Percentiles rank a stretch among this genome's conserved stretches.
phyloP scores from a whole-genome alignment of 2,797 vertebrate genomes.

The Fistularia commersonii region DNA sequence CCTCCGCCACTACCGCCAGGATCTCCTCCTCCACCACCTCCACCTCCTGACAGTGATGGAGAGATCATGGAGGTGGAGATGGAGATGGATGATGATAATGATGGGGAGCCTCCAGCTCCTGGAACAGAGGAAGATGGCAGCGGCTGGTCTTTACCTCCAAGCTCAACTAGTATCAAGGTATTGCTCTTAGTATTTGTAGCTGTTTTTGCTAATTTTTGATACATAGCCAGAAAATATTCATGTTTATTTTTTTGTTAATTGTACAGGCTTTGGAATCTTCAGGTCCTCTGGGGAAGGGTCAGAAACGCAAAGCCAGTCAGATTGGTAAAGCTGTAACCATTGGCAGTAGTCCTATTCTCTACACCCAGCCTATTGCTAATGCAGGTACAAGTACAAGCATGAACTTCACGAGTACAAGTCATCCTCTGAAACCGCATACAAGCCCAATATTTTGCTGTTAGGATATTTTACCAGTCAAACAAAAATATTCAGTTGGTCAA shows the following conservation, averaged over 20 bases:
- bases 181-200: not conserved
- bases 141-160: constrained; percentile 60
- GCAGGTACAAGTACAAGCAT: constrained; percentile 78
- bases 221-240: not conserved
- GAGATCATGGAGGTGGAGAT: constrained; percentile 98
- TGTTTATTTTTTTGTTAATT: constrained; percentile 5
- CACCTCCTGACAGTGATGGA: constrained; percentile 84
- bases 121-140: constrained; percentile 88
- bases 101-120: constrained; percentile 91
- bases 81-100: constrained; percentile 98
- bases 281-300: constrained; percentile 68
- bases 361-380: constrained; percentile 80
- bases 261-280: constrained; percentile 66
- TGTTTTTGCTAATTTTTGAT: no score
- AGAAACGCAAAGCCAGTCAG: constrained; percentile 85
- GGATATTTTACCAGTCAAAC: no score
- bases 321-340: constrained; percentile 85
- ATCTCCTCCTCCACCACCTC: constrained; percentile 72
- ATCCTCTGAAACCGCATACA: no score
- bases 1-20: constrained; percentile 83
- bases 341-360: constrained; percentile 90
- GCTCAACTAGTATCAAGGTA: constrained; percentile 74
- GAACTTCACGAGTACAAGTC: no score
- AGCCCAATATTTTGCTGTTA: no score
- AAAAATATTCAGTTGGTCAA: no score